phyloP scores from a whole-genome alignment of 2,888 invertebrate genomes.

The Ophion ventricosus region DNA sequence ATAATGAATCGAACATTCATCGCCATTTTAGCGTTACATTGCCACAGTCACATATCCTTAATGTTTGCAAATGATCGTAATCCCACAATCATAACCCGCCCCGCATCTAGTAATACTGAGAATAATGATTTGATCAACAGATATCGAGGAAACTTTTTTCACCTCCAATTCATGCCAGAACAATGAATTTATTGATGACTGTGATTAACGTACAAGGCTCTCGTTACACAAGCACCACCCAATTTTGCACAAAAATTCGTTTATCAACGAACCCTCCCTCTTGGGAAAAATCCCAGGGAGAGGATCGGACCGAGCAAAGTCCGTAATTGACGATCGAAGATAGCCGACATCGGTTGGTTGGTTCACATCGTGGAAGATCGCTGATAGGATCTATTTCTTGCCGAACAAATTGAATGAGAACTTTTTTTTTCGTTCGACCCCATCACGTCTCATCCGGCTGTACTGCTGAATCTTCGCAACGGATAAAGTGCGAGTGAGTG shows the following conservation, averaged over 20 bases:
- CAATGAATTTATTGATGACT: not conserved
- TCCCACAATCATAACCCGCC: too few species aligned
- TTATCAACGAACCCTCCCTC: not conserved
- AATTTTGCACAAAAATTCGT: not conserved
- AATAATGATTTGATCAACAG: too few species aligned
- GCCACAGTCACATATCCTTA: too few species aligned
- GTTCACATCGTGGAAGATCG: slow-evolving; percentile 29
- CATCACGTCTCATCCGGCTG: slow-evolving; percentile 12
- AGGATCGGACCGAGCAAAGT: not conserved
- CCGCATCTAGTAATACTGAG: too few species aligned
- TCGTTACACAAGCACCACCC: not conserved
- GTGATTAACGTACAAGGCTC: not conserved
- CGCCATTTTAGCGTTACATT: too few species aligned
- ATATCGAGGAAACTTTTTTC: too few species aligned
- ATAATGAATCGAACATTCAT: too few species aligned
- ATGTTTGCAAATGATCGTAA: too few species aligned
- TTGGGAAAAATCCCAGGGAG: not conserved
- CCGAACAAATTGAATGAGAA: slow-evolving; percentile 57
- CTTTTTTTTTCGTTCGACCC: slow-evolving; percentile 11
- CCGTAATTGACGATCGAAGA: slow-evolving; percentile 54
- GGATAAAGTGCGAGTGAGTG: slow-evolving; percentile 25
- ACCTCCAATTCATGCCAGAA: too few species aligned
- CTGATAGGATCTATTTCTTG: slow-evolving; percentile 51
- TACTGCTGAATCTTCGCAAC: slow-evolving; percentile 20
- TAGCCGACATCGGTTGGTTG: slow-evolving; percentile 36